phyloP scores from a whole-genome alignment of 1,140 invertebrate species.

The Coboldia fuscipes region DNA sequence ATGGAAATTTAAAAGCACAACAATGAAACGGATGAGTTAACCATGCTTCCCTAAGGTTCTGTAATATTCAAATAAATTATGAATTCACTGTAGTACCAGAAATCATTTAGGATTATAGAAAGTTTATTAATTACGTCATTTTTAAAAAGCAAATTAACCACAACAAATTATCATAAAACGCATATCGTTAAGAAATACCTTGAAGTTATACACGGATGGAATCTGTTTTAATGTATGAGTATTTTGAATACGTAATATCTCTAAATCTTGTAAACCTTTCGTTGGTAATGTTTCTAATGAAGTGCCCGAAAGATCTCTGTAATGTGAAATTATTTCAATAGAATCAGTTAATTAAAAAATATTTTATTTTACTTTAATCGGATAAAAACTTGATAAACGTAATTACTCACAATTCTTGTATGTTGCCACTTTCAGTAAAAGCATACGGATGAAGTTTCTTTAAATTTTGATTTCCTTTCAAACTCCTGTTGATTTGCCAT shows the following conservation, averaged over 20 bases:
- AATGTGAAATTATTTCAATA: constrained; percentile 2
- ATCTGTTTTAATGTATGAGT: constrained; percentile 54
- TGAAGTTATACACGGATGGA: constrained; percentile 61
- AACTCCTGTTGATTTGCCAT: constrained; percentile 26
- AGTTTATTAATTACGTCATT: too few relatives aligned
- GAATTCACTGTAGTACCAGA: not conserved
- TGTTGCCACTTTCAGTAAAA: constrained; percentile 37
- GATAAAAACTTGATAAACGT: constrained; percentile 1
- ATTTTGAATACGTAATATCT: constrained; percentile 44
- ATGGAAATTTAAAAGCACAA: constrained; percentile 69
- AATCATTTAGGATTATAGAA: too few relatives aligned
- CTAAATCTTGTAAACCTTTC: constrained; percentile 43
- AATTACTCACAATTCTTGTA: constrained; percentile 35
- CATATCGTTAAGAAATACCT: constrained; percentile 24
- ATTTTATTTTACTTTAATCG: constrained; percentile 3
- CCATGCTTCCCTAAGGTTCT: constrained; percentile 29
- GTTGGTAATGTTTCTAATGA: constrained; percentile 48
- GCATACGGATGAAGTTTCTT: constrained; percentile 33
- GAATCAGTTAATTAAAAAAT: not conserved
- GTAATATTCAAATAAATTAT: constrained; percentile 7
- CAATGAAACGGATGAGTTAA: constrained; percentile 77
- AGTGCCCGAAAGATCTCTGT: constrained; percentile 53
- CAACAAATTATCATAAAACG: too few relatives aligned
- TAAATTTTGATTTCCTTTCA: constrained; percentile 40
- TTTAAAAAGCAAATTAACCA: too few relatives aligned